phyloP scores from a whole-genome alignment of 2,113 vertebrate genomes.

The Myocastor coypus region DNA sequence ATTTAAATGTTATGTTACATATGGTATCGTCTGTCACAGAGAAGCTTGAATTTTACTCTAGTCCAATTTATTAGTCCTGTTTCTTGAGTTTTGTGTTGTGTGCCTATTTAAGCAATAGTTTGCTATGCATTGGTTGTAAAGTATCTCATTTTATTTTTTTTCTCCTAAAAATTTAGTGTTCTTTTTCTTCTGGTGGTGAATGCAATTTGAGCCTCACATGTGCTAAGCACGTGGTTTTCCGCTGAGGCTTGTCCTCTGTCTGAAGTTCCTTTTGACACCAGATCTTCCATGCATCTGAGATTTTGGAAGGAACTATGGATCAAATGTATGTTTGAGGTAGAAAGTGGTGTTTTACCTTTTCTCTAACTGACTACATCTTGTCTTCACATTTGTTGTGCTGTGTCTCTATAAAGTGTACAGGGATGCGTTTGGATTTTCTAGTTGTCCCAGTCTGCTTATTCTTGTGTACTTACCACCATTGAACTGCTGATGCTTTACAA shows the following conservation, averaged over 20 bases:
- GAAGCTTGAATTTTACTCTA: background rate
- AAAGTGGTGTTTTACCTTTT: background rate
- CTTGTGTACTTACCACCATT: background rate
- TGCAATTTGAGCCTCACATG: background rate
- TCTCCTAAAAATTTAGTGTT: background rate
- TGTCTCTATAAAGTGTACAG: background rate
- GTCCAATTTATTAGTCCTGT: background rate
- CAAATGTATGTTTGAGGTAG: background rate
- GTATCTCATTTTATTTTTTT: background rate
- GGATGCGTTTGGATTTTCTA: background rate
- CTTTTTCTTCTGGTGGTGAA: background rate
- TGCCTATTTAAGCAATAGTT: background rate
- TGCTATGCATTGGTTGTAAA: background rate
- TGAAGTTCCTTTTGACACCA: background rate
- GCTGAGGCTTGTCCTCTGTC: background rate
- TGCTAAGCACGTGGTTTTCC: background rate
- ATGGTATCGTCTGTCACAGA: background rate
- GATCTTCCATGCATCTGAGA: background rate
- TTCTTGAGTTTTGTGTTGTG: background rate
- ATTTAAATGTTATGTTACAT: background rate
- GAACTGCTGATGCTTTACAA: conserved; percentile 12
- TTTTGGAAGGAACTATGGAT: background rate
- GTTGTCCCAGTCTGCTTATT: background rate
- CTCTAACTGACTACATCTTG: background rate
- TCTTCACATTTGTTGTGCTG: background rate